A percentile compares a stretch with the other conserved stretches of the same genome.
phyloP scores from a whole-genome alignment of 2,113 vertebrate genomes.

The Herpetotheres cachinnans region DNA sequence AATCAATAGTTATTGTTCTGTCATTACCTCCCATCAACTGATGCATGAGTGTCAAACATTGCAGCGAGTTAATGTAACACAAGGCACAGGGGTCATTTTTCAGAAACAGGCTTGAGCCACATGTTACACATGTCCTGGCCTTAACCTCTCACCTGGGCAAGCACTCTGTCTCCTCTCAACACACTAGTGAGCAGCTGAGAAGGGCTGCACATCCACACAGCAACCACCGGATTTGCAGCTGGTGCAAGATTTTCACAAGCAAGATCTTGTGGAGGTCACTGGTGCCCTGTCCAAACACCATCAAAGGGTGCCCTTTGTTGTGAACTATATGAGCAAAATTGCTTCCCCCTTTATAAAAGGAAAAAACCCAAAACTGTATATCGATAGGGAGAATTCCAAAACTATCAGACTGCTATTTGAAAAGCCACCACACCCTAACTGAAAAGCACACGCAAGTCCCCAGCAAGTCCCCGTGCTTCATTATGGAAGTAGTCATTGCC shows the following conservation, averaged over 20 bases:
- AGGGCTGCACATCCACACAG: background rate
- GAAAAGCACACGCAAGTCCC: background rate
- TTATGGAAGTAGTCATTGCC: background rate
- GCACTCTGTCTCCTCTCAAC: background rate
- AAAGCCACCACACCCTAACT: background rate
- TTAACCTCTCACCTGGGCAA: background rate
- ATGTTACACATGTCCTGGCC: background rate
- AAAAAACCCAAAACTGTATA: background rate
- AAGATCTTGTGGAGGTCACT: background rate
- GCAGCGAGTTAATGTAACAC: background rate
- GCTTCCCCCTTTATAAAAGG: background rate
- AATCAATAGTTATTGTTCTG: constrained; percentile 50
- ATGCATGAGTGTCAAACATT: background rate
- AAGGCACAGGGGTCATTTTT: background rate
- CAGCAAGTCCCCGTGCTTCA: background rate
- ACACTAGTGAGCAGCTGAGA: background rate
- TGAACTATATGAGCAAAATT: background rate
- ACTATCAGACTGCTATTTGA: background rate
- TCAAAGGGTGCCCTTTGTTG: background rate
- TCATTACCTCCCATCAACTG: background rate
- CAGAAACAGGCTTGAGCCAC: background rate
- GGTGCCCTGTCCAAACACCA: background rate
- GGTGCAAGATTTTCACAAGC: background rate
- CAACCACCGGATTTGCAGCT: background rate
- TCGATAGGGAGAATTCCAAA: background rate